Conservation (phyloP, 2,888 invertebrate species). For the Ctena decussata region DNA sequence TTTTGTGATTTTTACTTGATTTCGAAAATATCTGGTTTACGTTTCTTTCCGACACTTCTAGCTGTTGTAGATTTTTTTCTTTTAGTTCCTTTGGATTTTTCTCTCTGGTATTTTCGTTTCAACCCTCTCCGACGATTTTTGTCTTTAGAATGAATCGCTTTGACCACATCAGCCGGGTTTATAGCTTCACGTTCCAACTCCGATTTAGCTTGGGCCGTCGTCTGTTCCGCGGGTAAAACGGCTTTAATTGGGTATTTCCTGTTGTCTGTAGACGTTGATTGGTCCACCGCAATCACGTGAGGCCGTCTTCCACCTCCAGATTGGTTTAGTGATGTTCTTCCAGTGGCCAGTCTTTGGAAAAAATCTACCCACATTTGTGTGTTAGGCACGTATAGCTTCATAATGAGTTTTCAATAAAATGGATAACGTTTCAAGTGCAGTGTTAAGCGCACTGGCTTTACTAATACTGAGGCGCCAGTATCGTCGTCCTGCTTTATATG, state of each 20-base stretch:
- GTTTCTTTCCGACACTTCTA: not conserved
- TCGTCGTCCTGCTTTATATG: constrained; percentile 47
- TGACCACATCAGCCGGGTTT: constrained; percentile 27
- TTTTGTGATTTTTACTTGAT: not conserved
- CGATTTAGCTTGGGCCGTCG: constrained; percentile 41
- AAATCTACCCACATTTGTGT: constrained; percentile 57
- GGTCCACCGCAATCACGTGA: constrained; percentile 24
- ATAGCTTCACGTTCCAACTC: constrained; percentile 49
- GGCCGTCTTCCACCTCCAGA: constrained; percentile 34
- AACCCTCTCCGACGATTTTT: too few species aligned
- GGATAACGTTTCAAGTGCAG: constrained; percentile 45
- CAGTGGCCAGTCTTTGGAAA: constrained; percentile 39
- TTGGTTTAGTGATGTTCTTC: constrained; percentile 32
- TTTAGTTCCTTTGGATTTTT: not conserved
- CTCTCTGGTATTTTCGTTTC: too few species aligned
- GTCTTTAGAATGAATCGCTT: constrained; percentile 8
- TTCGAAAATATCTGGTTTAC: not conserved
- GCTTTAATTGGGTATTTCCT: constrained; percentile 35
- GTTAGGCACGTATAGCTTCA: constrained; percentile 65
- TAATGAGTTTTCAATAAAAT: constrained; percentile 4
- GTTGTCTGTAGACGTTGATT: constrained; percentile 3
- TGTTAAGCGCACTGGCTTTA: constrained; percentile 42
- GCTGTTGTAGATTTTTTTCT: not conserved
- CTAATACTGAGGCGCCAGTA: constrained; percentile 21
- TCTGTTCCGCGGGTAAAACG: constrained; percentile 53